These are phyloP conservation scores for Scolopax rusticola DNA, from an alignment of 2,797 vertebrate species.

Conservation along the genomic window DNA sequence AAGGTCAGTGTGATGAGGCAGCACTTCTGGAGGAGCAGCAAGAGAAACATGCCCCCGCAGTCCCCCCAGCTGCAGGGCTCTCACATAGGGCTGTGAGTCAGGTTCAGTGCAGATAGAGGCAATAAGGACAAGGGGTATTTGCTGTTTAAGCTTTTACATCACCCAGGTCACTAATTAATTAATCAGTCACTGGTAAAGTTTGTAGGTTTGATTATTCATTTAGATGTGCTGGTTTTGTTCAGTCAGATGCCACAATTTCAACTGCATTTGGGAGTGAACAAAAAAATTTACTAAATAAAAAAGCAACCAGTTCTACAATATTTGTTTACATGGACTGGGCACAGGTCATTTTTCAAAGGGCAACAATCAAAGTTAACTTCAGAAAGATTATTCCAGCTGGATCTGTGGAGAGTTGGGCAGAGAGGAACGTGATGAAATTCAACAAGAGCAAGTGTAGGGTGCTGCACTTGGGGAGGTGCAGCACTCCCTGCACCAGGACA, in stretches of 20 bases:
- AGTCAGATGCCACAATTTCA: background rate
- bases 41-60: background rate
- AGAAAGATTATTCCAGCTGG: background rate
- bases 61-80: background rate
- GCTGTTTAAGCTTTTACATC: background rate
- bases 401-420: background rate
- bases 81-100: background rate
- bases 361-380: background rate
- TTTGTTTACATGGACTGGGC: background rate
- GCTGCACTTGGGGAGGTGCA: too few species aligned
- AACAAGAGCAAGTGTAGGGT: too few species aligned
- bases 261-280: background rate
- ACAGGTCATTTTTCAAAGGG: background rate
- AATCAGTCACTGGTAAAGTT: background rate
- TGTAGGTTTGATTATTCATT: background rate
- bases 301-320: background rate
- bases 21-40: background rate
- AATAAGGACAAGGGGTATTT: background rate
- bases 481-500: too few species aligned
- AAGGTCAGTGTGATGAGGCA: background rate
- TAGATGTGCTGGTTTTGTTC: background rate
- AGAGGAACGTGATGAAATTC: too few species aligned
- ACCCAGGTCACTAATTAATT: background rate
- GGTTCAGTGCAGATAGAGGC: background rate
- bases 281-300: background rate